Base-by-base conservation (phyloP, 2,797 vertebrate genomes). In the Bufotes viridis region DNA sequence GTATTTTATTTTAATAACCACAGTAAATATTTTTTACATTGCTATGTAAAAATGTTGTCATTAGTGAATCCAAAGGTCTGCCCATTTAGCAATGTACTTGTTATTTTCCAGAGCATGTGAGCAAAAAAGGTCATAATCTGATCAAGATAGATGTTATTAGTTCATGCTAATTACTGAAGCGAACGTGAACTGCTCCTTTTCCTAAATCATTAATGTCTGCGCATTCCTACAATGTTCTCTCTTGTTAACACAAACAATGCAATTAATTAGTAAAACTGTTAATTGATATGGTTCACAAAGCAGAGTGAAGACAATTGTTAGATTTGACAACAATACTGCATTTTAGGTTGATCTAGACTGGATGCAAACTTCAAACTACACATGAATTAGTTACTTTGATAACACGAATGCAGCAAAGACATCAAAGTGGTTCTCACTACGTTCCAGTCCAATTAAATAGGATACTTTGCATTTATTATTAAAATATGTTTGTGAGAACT, bases 161-260 rank as follows among this genome's bases (percentile, higher is more conserved):
- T 84, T 84, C 57, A 49, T 29, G 49, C 13, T 74, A 60, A 74
- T 74, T 74, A 84, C 58, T 74, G 58, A 75, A 49, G 55, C 7
- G 2, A 76, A 9, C n/a, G 9, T 51, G 20, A 24, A 57, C 22
- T 7, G 34, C 9, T 84, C 57, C 69, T 42, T 24, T 55, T 8
- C 70, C 82, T 34, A 76, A 75, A 60, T 75, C 82, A 34, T 75
- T 84, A 84, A 84, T 84, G 70, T 22, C 15, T 67, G 61, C 13
- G 3, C 60, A 34, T 18, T 24, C 51, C 75, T 79, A 79, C 61
- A 78, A 79, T 57, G 49, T 67, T 51, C 57, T 86, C 51, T 55
- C 76, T 86, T 70, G 84, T 79, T 86, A 86, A 79, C 84, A 79
- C 24, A 69, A 79, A 79, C 75, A 86, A 79, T 79, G 58, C 42